Percentiles rank a stretch among this genome's conserved stretches.
phyloP scores from a whole-genome alignment of 2,888 invertebrate genomes.

The Drosophila limbata region DNA sequence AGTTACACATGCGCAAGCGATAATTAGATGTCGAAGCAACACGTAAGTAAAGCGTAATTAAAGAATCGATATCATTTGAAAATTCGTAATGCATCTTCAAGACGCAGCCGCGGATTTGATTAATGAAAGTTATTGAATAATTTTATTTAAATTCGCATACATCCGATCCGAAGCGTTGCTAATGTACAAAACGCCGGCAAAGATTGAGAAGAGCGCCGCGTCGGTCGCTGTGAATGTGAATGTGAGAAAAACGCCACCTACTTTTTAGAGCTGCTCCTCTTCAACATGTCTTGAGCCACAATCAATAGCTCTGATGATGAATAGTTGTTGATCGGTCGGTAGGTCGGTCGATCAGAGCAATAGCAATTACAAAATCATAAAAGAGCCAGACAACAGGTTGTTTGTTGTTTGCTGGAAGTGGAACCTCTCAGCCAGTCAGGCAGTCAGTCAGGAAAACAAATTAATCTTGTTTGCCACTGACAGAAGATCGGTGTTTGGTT shows the following conservation, averaged over 20 bases:
- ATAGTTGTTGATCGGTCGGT: slow-evolving; percentile 50
- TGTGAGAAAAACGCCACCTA: slow-evolving; percentile 78
- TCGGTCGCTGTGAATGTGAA: slow-evolving; percentile 42
- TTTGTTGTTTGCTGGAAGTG: slow-evolving; percentile 47
- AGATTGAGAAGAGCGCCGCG: slow-evolving; percentile 34
- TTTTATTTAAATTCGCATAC: slow-evolving; percentile 80
- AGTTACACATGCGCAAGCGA: no score
- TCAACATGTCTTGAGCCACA: not conserved
- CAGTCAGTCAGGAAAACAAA: slow-evolving; percentile 68
- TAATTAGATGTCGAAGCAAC: not conserved
- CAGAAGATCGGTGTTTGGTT: slow-evolving; percentile 33
- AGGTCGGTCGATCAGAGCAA: slow-evolving; percentile 42
- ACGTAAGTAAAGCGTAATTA: slow-evolving; percentile 12
- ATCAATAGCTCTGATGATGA: slow-evolving; percentile 50
- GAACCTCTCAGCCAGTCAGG: slow-evolving; percentile 47
- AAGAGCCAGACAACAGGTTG: slow-evolving; percentile 70
- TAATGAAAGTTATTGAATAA: slow-evolving; percentile 73
- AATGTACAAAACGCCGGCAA: slow-evolving; percentile 72
- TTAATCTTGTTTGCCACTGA: slow-evolving; percentile 74
- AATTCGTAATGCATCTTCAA: slow-evolving; percentile 60
- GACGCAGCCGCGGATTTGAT: slow-evolving; percentile 59
- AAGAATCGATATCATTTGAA: slow-evolving; percentile 47
- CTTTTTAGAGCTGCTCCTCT: slow-evolving; percentile 45
- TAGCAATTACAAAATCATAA: slow-evolving; percentile 66
- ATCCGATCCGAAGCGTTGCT: slow-evolving; percentile 73